These are phyloP conservation scores for Istiophorus platypterus DNA, from an alignment of 2,113 vertebrate genomes.

Conservation along the genomic window DNA sequence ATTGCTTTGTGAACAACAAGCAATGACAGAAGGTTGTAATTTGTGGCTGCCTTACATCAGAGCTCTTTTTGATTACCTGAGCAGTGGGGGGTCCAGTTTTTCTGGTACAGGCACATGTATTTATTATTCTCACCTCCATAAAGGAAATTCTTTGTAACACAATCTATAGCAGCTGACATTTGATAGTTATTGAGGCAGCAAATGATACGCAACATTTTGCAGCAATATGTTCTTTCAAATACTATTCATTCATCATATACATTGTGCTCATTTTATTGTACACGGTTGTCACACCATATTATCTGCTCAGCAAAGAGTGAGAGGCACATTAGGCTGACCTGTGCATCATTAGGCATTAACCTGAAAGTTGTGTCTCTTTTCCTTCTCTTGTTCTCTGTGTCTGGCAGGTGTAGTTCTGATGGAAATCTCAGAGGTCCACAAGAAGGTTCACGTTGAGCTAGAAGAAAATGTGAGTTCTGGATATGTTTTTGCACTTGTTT, in stretches of 20 bases:
- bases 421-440: conserved; percentile 94
- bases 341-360: conserved; percentile 19
- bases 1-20: conserved; percentile 55
- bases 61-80: conserved; percentile 66
- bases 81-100: conserved; percentile 60
- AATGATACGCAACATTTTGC: background rate
- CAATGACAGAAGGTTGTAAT: conserved; percentile 28
- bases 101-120: conserved; percentile 46
- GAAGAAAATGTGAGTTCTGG: conserved; percentile 92
- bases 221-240: background rate
- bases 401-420: conserved; percentile 90
- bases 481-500: background rate
- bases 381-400: conserved; percentile 33
- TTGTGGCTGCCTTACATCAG: conserved; percentile 45
- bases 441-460: conserved; percentile 91
- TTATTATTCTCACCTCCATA: conserved; percentile 25
- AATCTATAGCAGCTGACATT: conserved; percentile 5
- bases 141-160: conserved; percentile 14
- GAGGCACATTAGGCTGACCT: conserved; percentile 3
- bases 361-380: background rate
- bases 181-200: background rate
- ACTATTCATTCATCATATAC: background rate
- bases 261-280: background rate
- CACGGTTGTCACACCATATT: background rate
- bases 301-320: background rate